Conservation (phyloP, 2,797 vertebrate genomes). For the Propithecus deckenii region DNA sequence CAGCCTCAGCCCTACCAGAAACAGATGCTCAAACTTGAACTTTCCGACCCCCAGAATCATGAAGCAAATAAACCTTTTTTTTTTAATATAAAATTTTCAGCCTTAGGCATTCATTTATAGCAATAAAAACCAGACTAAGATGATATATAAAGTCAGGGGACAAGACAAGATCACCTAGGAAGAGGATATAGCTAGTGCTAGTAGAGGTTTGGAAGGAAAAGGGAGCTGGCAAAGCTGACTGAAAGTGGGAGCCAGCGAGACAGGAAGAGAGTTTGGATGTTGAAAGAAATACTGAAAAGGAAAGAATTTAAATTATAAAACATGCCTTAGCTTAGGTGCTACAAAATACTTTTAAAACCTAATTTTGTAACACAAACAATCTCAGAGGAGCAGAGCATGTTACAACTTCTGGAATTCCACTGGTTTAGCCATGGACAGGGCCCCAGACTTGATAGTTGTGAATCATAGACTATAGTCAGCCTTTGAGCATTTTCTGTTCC, state of each 20-base stretch:
- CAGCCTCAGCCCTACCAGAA: background rate
- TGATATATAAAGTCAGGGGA: background rate
- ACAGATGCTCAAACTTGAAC: background rate
- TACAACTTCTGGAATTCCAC: background rate
- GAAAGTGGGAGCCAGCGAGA: background rate
- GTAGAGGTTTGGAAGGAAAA: background rate
- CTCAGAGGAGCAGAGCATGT: background rate
- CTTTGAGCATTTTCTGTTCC: background rate
- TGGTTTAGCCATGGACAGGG: background rate
- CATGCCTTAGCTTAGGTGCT: background rate
- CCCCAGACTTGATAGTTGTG: background rate
- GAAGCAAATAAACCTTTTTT: background rate
- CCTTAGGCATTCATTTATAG: background rate
- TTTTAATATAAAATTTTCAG: background rate
- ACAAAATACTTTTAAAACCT: background rate
- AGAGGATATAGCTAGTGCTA: background rate
- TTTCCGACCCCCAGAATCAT: background rate
- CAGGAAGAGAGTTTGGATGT: background rate
- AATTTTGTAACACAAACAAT: background rate
- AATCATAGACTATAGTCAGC: background rate
- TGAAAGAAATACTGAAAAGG: background rate
- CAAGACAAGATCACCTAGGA: background rate
- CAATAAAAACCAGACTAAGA: background rate
- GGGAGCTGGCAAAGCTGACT: background rate
- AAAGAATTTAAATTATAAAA: background rate